Evolutionary conservation across 1,140 invertebrate genomes (phyloP).

Genomic region (Hesperophylax magnus): DNA sequence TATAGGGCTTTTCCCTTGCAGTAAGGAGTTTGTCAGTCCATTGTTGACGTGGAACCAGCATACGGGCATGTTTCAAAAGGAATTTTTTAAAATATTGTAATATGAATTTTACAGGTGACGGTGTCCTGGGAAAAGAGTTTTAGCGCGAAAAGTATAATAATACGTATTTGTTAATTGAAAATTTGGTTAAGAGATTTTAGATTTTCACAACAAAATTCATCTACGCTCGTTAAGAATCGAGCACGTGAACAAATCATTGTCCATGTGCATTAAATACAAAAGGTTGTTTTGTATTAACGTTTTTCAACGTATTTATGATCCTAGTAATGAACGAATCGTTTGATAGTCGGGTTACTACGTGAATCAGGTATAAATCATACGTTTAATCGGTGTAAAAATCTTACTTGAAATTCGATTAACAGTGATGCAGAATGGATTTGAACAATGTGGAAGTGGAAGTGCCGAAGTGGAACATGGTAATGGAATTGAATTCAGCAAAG

Average conservation of each 20-base stretch:
- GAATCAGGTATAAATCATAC: too few relatives aligned
- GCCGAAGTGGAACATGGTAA: slow-evolving; percentile 30
- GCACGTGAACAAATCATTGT: too few relatives aligned
- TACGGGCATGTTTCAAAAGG: slow-evolving; percentile 32
- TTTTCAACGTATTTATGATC: not conserved
- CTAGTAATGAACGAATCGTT: not conserved
- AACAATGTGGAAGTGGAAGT: slow-evolving; percentile 33
- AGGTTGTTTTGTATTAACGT: too few relatives aligned
- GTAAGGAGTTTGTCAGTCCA: slow-evolving; percentile 29
- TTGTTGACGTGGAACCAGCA: slow-evolving; percentile 25
- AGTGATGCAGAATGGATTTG: slow-evolving; percentile 36
- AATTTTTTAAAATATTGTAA: slow-evolving; percentile 28
- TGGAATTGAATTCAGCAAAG: slow-evolving; percentile 49
- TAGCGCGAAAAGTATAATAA: too few relatives aligned
- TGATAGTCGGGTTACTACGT: not conserved
- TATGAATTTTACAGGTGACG: slow-evolving; percentile 38
- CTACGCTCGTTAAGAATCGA: too few relatives aligned
- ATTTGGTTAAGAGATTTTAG: too few relatives aligned
- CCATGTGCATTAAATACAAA: too few relatives aligned
- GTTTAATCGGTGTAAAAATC: slow-evolving; percentile 33
- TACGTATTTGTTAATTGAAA: too few relatives aligned
- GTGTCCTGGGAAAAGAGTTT: not conserved
- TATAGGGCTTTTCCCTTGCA: slow-evolving; percentile 26
- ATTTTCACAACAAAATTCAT: too few relatives aligned
- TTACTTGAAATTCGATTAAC: slow-evolving; percentile 35